Percentiles rank a stretch among this genome's conserved stretches.
These are phyloP conservation scores for Solen grandis DNA, from an alignment of 1,140 invertebrate species.

Conservation along the genomic window DNA sequence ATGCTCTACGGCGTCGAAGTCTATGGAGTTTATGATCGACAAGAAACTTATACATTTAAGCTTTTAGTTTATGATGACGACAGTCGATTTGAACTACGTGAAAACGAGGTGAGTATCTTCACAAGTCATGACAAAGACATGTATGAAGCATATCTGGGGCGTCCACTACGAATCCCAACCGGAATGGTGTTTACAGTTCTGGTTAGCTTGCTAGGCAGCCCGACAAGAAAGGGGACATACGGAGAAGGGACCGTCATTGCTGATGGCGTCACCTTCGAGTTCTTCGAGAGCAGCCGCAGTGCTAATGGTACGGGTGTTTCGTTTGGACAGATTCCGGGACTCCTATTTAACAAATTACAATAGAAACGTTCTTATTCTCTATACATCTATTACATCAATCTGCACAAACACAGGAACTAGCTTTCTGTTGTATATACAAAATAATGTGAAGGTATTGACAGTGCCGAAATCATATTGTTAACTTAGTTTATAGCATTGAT, in stretches of 20 bases:
- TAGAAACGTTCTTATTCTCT: too few species aligned
- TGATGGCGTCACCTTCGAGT: slow-evolving; percentile 40
- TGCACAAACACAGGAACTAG: too few species aligned
- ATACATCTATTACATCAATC: too few species aligned
- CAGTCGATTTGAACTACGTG: slow-evolving; percentile 21
- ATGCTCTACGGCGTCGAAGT: slow-evolving; percentile 47
- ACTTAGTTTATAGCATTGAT: too few species aligned
- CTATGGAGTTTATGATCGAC: slow-evolving; percentile 14
- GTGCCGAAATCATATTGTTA: too few species aligned
- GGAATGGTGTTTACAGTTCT: slow-evolving; percentile 26
- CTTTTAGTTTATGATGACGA: slow-evolving; percentile 43
- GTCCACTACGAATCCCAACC: slow-evolving; percentile 36
- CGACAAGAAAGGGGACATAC: slow-evolving; percentile 40
- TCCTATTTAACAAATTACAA: slow-evolving; percentile 43
- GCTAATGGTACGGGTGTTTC: slow-evolving; percentile 46
- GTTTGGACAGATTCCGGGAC: slow-evolving; percentile 38
- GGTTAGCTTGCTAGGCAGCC: slow-evolving; percentile 42
- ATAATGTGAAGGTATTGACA: too few species aligned
- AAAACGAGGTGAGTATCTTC: slow-evolving; percentile 25
- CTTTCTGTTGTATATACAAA: too few species aligned
- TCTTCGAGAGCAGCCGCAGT: slow-evolving; percentile 25
- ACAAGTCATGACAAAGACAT: slow-evolving; percentile 3
- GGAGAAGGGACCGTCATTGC: slow-evolving; percentile 6
- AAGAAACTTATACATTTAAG: slow-evolving; percentile 38
- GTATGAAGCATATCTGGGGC: slow-evolving; percentile 34